These are phyloP conservation scores for Cynaeus angustus DNA, from an alignment of 2,888 invertebrate genomes.

Conservation along the genomic window DNA sequence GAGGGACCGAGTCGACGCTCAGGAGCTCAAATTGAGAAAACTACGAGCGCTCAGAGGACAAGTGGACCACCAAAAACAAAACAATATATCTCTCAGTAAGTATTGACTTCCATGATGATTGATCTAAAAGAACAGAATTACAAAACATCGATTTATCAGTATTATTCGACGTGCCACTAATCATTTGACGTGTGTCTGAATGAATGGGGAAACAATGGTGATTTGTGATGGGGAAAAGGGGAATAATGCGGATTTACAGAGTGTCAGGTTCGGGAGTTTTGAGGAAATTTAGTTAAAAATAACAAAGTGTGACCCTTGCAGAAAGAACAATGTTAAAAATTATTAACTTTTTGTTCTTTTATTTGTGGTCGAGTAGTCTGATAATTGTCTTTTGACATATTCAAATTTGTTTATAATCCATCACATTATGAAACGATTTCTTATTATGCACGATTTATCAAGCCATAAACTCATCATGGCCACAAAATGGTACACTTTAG, in stretches of 20 bases:
- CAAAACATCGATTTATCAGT: slow-evolving; percentile 22
- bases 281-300: background rate
- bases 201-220: slow-evolving; percentile 37
- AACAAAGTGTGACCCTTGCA: background rate
- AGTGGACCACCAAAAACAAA: slow-evolving; percentile 93
- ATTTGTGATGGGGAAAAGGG: slow-evolving; percentile 22
- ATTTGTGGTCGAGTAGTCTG: too few species aligned
- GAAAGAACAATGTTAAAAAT: too few species aligned
- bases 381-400: too few species aligned
- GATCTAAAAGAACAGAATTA: slow-evolving; percentile 10
- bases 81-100: slow-evolving; percentile 93
- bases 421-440: too few species aligned
- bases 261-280: slow-evolving; percentile 15
- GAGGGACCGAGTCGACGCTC: slow-evolving; percentile 94
- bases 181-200: slow-evolving; percentile 23
- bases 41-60: slow-evolving; percentile 94
- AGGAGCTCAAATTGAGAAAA: slow-evolving; percentile 94
- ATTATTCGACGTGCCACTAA: slow-evolving; percentile 29
- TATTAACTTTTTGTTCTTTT: too few species aligned
- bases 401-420: too few species aligned
- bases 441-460: too few species aligned
- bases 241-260: slow-evolving; percentile 34
- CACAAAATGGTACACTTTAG: too few species aligned
- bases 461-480: too few species aligned
- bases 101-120: slow-evolving; percentile 62